Percentiles rank a stretch among this genome's conserved stretches.
phyloP scores from a whole-genome alignment of 37 sponge, comb jelly and placozoan genomes.

The Cliona cf. orientalis region DNA sequence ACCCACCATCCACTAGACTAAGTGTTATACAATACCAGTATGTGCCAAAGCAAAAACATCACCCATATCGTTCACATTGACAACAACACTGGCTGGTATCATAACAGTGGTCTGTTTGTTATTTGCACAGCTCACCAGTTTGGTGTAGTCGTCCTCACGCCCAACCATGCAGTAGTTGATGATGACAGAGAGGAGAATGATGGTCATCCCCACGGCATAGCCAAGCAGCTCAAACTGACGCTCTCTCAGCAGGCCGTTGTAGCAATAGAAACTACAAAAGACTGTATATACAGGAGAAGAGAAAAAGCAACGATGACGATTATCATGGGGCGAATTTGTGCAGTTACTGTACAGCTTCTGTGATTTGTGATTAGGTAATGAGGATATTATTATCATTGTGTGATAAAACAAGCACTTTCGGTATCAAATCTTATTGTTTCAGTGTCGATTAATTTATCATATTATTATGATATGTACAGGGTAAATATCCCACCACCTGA shows the following conservation, averaged over 20 bases:
- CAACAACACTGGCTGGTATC: background rate
- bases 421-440: too few species aligned
- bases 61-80: background rate
- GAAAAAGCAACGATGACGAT: background rate
- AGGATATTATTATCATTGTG: too few species aligned
- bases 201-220: slow-evolving; percentile 17
- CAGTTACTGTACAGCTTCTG: too few species aligned
- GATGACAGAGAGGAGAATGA: slow-evolving; percentile 53
- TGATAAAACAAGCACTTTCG: background rate
- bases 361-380: slow-evolving; percentile 5
- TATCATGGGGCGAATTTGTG: background rate
- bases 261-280: slow-evolving; percentile 57
- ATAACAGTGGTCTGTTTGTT: too few species aligned
- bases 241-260: slow-evolving; percentile 69
- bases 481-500: background rate
- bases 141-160: background rate
- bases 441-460: too few species aligned
- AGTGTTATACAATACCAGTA: too few species aligned
- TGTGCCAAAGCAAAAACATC: too few species aligned
- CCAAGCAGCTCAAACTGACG: slow-evolving; percentile 65
- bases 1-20: too few species aligned
- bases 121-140: slow-evolving; percentile 26
- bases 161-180: slow-evolving; percentile 58
- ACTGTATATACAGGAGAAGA: slow-evolving; percentile 23
- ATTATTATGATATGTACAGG: background rate